phyloP scores from a whole-genome alignment of 2,888 invertebrate species.

The Diaprepes abbreviatus region DNA sequence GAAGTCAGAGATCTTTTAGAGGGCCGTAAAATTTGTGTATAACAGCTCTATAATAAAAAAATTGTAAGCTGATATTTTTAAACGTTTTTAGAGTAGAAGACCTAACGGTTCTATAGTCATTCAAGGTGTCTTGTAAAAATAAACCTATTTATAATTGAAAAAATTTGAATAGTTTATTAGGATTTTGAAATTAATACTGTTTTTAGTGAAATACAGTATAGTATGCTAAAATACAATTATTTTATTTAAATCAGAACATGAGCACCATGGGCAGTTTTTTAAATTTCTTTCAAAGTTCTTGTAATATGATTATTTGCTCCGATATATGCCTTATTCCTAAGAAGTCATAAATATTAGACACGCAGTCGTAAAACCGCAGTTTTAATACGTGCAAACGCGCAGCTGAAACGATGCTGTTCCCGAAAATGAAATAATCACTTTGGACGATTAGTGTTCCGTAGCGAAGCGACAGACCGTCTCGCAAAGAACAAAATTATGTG shows the following conservation, averaged over 20 bases:
- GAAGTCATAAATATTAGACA: constrained; percentile 48
- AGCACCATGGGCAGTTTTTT: background rate
- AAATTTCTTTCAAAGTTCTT: constrained; percentile 2
- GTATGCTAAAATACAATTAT: background rate
- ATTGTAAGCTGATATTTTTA: too few relatives aligned
- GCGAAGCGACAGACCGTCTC: constrained; percentile 24
- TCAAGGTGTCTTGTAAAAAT: background rate
- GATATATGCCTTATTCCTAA: constrained; percentile 40
- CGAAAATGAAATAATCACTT: constrained; percentile 46
- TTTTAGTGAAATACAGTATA: background rate
- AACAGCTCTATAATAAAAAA: too few relatives aligned
- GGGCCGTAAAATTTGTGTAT: too few relatives aligned
- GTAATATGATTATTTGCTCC: constrained; percentile 35
- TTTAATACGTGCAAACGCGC: constrained; percentile 38
- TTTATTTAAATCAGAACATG: constrained; percentile 7
- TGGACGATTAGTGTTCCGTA: constrained; percentile 29
- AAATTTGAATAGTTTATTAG: background rate
- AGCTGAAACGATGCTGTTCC: constrained; percentile 40
- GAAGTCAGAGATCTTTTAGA: too few relatives aligned
- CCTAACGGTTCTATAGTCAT: too few relatives aligned
- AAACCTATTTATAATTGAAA: constrained; percentile 2
- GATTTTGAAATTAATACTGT: constrained; percentile 10
- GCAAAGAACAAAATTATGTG: constrained; percentile 26
- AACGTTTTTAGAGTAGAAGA: too few relatives aligned
- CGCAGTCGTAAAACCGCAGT: constrained; percentile 39